phyloP scores from a whole-genome alignment of 2,888 invertebrate species.

The Seira ritae region DNA sequence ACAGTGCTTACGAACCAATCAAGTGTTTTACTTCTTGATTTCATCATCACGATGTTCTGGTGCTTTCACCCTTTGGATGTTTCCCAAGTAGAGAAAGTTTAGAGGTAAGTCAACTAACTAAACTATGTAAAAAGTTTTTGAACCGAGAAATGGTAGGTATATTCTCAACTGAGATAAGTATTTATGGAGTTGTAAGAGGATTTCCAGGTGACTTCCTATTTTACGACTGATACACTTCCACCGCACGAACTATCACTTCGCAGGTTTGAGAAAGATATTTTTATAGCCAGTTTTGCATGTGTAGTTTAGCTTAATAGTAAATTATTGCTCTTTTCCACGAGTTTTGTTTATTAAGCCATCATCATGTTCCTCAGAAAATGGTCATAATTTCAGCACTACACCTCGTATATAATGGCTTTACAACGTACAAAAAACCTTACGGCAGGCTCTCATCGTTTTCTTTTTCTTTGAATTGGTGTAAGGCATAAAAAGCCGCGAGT shows the following conservation, averaged over 20 bases:
- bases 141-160: no score
- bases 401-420: not conserved
- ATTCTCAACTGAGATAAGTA: not conserved
- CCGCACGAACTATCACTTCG: no score
- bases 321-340: conserved; percentile 20
- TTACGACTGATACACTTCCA: conserved; percentile 15
- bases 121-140: no score
- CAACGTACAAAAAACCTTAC: no score
- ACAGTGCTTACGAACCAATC: not conserved
- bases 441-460: no score
- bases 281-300: conserved; percentile 7
- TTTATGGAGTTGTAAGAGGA: conserved; percentile 18
- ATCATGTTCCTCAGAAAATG: not conserved
- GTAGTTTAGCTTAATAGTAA: conserved; percentile 15
- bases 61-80: not conserved
- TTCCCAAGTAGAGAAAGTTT: not conserved
- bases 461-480: no score
- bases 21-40: conserved; percentile 10
- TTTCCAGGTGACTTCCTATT: conserved; percentile 36
- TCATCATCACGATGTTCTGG: conserved; percentile 4
- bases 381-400: conserved; percentile 7
- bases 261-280: not conserved
- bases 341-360: conserved; percentile 13
- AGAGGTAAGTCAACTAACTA: no score
- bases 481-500: no score